A percentile compares a stretch with the other conserved stretches of the same genome.
Conservation (phyloP, 2,888 invertebrate genomes). For the Diadegma fenestrale region DNA sequence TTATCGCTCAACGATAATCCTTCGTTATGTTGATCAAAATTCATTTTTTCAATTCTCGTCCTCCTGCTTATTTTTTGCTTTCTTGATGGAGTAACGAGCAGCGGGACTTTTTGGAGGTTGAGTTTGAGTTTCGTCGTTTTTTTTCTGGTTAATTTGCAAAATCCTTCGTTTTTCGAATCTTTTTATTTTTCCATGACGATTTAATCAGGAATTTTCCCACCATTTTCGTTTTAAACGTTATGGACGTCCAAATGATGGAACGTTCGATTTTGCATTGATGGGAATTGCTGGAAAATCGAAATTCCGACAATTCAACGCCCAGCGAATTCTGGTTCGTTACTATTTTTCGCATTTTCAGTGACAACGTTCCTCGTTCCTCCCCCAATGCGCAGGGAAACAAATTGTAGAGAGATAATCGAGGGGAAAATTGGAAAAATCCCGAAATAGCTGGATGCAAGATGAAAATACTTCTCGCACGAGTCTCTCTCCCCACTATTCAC, state of each 20-base stretch:
- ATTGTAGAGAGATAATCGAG: conserved; percentile 44
- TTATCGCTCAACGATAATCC: conserved; percentile 34
- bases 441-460: conserved; percentile 70
- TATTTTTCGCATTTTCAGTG: neutral
- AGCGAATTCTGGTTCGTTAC: neutral
- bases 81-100: too few species aligned
- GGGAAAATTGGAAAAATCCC: conserved; percentile 63
- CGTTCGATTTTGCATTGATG: neutral
- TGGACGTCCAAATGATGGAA: neutral
- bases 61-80: neutral
- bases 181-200: conserved; percentile 10
- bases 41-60: neutral
- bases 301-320: neutral
- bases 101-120: too few species aligned
- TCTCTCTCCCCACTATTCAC: conserved; percentile 35
- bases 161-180: neutral
- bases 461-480: conserved; percentile 50
- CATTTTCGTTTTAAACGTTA: too few species aligned
- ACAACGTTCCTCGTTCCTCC: neutral
- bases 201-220: neutral
- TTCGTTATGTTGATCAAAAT: neutral
- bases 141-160: neutral
- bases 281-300: neutral
- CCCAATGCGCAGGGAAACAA: conserved; percentile 13
- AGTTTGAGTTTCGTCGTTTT: neutral